Base-by-base conservation (phyloP, 2,888 invertebrate genomes). In the Melangyna quadrimaculata region DNA sequence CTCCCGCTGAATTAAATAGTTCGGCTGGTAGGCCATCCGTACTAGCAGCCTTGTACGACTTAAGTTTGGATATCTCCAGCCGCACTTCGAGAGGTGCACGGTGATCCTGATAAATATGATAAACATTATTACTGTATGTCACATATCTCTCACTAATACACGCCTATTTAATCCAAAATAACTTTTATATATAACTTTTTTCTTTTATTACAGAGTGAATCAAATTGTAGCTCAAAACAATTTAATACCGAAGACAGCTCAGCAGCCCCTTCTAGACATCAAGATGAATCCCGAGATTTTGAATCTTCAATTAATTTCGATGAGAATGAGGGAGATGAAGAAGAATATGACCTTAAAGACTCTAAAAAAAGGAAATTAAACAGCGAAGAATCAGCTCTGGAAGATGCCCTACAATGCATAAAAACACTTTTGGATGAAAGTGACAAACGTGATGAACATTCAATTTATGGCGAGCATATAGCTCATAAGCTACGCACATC, bases 401-500 rank as follows among this genome's bases (percentile, higher is more conserved):
- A 29, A 45, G 45, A 65, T 19, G 65, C 67, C 10, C 67, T 73
- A 6, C 27, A 63, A 14, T 63, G 73, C 14, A 73, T 73, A 19
- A 53, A 53, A 4, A 61, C 29, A 0, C 19, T 73, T 9, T 63
- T 63, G 17, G 40, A 40, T 37, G 61, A 61, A 29, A 73, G 8
- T 53, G 40, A 24, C 3, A 53, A 35, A 53, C 65, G 65, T 6
- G 74, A 74, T 19, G 53, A 74, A 35, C 55, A 74, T 74, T 55
- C 65, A 22, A 43, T 74, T 32, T 74, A 55, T 45, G 74, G 74
- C 12, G 65, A 65, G n/a, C 17, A 74, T 32, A 43, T 74, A 8
- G 74, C 74, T 32, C 14, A 74, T 17, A 65, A n/a, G 5, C 12
- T 74, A 1, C 74, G 74, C 5, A 65, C 19, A 0, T 74, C 35